These are phyloP conservation scores for Cardiocondyla obscurior DNA, from an alignment of 1,140 invertebrate species.

Conservation along the genomic window DNA sequence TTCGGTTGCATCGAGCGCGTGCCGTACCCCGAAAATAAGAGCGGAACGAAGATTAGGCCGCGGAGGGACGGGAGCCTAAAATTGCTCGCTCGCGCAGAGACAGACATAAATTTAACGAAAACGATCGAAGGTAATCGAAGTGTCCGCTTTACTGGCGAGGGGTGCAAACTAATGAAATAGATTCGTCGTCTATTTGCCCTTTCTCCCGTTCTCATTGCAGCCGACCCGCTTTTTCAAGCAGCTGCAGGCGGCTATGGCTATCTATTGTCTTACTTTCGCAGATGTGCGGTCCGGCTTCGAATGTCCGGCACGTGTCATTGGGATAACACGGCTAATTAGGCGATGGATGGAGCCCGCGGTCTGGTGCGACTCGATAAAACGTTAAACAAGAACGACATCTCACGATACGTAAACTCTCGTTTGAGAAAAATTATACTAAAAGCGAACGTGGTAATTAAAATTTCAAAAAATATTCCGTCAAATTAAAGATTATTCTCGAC, in stretches of 20 bases:
- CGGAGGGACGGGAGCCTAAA: not conserved
- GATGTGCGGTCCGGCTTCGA: slow-evolving; percentile 57
- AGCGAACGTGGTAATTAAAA: not conserved
- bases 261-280: slow-evolving; percentile 70
- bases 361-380: slow-evolving; percentile 59
- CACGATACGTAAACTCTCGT: not conserved
- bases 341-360: slow-evolving; percentile 53
- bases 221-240: slow-evolving; percentile 45
- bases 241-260: slow-evolving; percentile 61
- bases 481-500: not conserved
- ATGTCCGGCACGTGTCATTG: slow-evolving; percentile 62
- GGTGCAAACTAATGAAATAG: slow-evolving; percentile 58
- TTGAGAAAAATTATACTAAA: not conserved
- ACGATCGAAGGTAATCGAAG: slow-evolving; percentile 51
- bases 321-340: slow-evolving; percentile 65
- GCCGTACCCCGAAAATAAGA: not conserved
- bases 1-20: not conserved
- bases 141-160: slow-evolving; percentile 53
- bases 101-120: slow-evolving; percentile 47
- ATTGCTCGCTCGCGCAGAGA: slow-evolving; percentile 26
- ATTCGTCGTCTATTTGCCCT: slow-evolving; percentile 49
- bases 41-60: slow-evolving; percentile 1
- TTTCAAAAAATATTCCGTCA: not conserved
- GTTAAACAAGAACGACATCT: not conserved
- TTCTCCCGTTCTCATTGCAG: not conserved